Evolutionary conservation across 2,797 vertebrate species (phyloP).

Genomic region (Paguma larvata): DNA sequence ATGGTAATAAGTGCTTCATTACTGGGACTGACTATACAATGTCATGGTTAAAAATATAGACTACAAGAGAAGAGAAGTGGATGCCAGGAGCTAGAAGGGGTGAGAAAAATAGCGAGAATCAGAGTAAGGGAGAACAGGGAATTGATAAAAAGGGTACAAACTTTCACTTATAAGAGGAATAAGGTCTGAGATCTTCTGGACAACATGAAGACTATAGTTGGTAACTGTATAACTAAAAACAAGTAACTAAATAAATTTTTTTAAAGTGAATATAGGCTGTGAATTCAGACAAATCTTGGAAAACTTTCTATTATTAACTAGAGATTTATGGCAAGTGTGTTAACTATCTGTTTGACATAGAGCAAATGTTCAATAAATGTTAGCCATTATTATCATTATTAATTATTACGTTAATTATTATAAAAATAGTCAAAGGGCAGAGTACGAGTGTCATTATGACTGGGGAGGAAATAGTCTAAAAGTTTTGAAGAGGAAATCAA

Average conservation of each 20-base stretch:
- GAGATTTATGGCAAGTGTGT: background rate
- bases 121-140: background rate
- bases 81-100: background rate
- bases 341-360: background rate
- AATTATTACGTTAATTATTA: background rate
- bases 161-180: background rate
- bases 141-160: background rate
- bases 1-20: background rate
- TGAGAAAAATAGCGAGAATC: background rate
- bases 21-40: background rate
- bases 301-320: background rate
- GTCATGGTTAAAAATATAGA: background rate
- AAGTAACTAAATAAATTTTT: background rate
- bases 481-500: background rate
- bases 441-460: background rate
- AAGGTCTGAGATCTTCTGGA: background rate
- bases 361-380: background rate
- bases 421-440: background rate
- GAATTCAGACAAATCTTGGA: background rate
- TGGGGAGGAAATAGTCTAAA: background rate
- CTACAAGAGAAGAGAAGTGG: background rate
- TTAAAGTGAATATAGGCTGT: background rate
- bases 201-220: background rate
- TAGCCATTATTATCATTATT: background rate
- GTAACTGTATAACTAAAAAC: background rate